Evolutionary conservation across 2,888 invertebrate species (phyloP), one percentile per base, ranked within the genome.

Genomic region (Dinocampus coccinellae): DNA sequence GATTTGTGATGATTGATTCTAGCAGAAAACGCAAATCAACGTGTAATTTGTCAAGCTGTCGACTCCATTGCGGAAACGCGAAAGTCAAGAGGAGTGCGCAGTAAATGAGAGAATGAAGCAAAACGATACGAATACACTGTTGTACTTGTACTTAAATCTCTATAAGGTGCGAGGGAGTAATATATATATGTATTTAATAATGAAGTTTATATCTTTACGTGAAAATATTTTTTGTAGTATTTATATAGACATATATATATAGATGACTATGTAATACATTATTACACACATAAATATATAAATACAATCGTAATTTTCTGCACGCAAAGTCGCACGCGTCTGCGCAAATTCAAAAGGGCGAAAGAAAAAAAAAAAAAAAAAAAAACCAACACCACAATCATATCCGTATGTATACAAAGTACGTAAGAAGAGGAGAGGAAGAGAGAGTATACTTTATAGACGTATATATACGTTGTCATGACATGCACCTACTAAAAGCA

Each of bases 31-130:
- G 85, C 83, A 84, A 85, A 86, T 85, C 85, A 83, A 82, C 79
- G 81, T 80, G 84, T 80, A 84, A 87, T 87, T 87, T 87, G 87
- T 87, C 86, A 87, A 86, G 80, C 85, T 87, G 87, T 87, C 86
- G 83, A 78, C 87, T 83, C 82, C 63, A 73, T 72, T 73, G 73
- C 74, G 75, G 74, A 74, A 75, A 76, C 67, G 76, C 33, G 26
- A 63, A 9, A 62, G 47, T 47, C 16, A 47, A 20, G 47, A 0
- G 47, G 16, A 39, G 39, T 39, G 42, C 24, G 42, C 55, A 24
- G 52, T 29, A 52, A 36, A 20, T 13, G 64, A 70, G 64, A 69
- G 72, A 66, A 68, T 62, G 65, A 68, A 69, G 76, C 74, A 78
- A 78, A 47, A 47, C 6, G 82, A 81, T 81, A 82, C 78, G 72